These are phyloP conservation scores for Rhincodon typus DNA, from an alignment of 2,797 vertebrate species.

Conservation along the genomic window DNA sequence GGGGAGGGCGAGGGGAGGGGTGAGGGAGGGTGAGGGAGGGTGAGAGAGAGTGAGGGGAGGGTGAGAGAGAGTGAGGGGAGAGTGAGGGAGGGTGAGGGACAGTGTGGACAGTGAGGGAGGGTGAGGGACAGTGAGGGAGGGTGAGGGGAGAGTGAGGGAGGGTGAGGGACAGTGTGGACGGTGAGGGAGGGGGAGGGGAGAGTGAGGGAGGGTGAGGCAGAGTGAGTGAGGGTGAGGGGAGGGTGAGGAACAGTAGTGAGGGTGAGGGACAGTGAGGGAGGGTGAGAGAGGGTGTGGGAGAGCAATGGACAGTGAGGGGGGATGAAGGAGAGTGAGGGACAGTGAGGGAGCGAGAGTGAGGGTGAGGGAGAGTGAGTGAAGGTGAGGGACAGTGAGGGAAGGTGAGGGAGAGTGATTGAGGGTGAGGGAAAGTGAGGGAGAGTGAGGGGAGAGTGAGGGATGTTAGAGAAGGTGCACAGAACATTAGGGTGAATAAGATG, in stretches of 20 bases:
- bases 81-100: not conserved
- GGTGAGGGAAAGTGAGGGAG: not conserved
- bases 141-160: too few relatives aligned
- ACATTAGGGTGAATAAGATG: too few relatives aligned
- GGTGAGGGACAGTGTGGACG: too few relatives aligned
- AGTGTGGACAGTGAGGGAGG: too few relatives aligned
- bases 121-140: too few relatives aligned
- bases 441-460: not conserved
- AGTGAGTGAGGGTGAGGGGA: too few relatives aligned
- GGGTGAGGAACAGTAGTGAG: not conserved
- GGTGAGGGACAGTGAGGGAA: not conserved
- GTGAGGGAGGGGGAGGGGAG: not conserved
- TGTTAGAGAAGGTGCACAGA: not conserved
- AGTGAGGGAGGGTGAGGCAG: rapidly evolving
- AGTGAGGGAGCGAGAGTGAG: not conserved
- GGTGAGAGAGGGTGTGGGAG: not conserved
- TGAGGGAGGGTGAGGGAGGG: too few relatives aligned
- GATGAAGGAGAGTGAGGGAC: not conserved
- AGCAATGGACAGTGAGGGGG: not conserved
- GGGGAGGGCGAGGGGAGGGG: too few relatives aligned
- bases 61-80: too few relatives aligned
- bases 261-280: not conserved
- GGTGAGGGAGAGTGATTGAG: not conserved
- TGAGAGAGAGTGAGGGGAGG: too few relatives aligned
- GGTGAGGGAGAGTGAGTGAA: too few relatives aligned